These are phyloP conservation scores for Xenopus borealis DNA, from an alignment of 2,113 vertebrate species.

Conservation along the genomic window DNA sequence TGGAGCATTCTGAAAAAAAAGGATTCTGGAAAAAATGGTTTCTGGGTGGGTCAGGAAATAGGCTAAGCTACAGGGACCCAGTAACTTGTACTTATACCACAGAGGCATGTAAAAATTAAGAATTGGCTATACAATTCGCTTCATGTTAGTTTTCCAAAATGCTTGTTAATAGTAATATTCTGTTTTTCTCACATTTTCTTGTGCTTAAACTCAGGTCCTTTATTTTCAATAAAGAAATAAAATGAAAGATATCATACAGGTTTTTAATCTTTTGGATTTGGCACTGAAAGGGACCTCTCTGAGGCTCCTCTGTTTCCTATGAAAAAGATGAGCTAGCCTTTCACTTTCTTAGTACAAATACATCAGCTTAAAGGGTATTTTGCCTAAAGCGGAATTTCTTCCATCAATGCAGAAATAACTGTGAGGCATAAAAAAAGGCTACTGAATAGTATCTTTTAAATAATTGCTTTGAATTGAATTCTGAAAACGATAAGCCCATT, in stretches of 20 bases:
- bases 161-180: no score
- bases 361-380: slow-evolving; percentile 15
- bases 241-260: background rate
- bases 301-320: background rate
- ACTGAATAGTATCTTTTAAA: slow-evolving; percentile 10
- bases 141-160: no score
- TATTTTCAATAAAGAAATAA: no score
- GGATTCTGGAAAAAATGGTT: no score
- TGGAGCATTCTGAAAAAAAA: no score
- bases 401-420: slow-evolving; percentile 17
- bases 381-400: slow-evolving; percentile 13
- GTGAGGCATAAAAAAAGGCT: slow-evolving; percentile 6
- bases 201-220: no score
- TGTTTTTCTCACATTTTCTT: no score
- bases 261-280: slow-evolving; percentile 35
- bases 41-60: no score
- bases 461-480: slow-evolving; percentile 11
- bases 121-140: no score
- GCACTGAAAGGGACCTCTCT: slow-evolving; percentile 13
- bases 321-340: slow-evolving; percentile 8
- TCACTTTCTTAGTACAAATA: slow-evolving; percentile 24
- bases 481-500: slow-evolving; percentile 7
- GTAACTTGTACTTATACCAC: no score
- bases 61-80: no score
- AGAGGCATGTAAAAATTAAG: no score